Conservation (phyloP, 2,797 vertebrate species). For the Acrossocheilus wenchowensis region DNA sequence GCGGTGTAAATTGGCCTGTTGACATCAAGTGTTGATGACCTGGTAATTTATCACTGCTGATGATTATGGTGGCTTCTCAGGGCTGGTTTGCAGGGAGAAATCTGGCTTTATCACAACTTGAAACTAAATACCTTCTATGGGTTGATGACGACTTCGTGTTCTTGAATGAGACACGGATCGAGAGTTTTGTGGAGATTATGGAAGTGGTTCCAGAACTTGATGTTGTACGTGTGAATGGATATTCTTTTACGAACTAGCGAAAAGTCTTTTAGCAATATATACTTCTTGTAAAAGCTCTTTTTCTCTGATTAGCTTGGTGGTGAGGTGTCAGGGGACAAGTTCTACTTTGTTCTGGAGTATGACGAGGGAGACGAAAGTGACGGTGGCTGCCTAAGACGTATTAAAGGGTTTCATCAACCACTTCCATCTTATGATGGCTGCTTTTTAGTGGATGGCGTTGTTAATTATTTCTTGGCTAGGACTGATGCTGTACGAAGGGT, state of each 20-base stretch:
- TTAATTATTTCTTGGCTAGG: constrained; percentile 81
- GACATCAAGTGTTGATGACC: background rate
- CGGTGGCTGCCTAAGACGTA: constrained; percentile 71
- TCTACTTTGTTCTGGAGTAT: constrained; percentile 71
- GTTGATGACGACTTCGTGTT: constrained; percentile 82
- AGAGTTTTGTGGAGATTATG: constrained; percentile 76
- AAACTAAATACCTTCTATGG: constrained; percentile 82
- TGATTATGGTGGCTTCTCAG: constrained; percentile 59
- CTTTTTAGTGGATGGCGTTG: constrained; percentile 67
- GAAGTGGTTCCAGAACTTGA: constrained; percentile 74
- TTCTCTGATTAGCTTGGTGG: constrained; percentile 73
- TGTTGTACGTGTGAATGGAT: constrained; percentile 69
- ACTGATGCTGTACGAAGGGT: constrained; percentile 71
- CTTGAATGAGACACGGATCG: constrained; percentile 70
- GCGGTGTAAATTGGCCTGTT: background rate
- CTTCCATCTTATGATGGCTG: constrained; percentile 74
- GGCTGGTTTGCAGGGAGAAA: constrained; percentile 67
- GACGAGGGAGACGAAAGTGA: constrained; percentile 69
- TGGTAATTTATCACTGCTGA: constrained; percentile 71
- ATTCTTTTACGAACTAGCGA: background rate
- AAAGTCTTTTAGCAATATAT: background rate
- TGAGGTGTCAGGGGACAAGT: constrained; percentile 66
- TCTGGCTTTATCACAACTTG: constrained; percentile 71
- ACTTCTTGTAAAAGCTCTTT: background rate
- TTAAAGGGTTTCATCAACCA: constrained; percentile 53